Percentiles rank a stretch among this genome's conserved stretches.
Evolutionary conservation across 2,113 vertebrate genomes (phyloP).

Genomic region (Ondatra zibethicus): DNA sequence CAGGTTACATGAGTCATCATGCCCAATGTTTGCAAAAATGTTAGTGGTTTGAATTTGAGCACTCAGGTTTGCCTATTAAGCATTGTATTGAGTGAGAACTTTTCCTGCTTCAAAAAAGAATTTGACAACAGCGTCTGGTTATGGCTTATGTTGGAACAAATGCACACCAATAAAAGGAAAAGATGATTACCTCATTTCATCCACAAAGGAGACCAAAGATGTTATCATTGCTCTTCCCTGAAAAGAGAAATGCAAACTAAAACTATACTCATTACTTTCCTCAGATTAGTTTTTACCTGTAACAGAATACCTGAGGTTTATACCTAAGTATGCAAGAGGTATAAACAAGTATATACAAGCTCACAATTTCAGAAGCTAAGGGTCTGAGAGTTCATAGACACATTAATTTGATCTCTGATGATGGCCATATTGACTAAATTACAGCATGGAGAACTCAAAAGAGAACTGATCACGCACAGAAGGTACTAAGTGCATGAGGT

Average conservation of each 20-base stretch:
- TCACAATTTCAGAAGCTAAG: background rate
- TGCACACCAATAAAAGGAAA: background rate
- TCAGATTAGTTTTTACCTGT: background rate
- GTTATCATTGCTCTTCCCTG: background rate
- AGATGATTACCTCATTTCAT: background rate
- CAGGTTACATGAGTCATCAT: background rate
- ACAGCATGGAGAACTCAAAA: background rate
- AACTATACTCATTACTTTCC: background rate
- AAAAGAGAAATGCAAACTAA: background rate
- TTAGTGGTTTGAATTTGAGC: background rate
- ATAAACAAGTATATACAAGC: background rate
- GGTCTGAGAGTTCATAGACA: background rate
- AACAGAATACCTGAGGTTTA: background rate
- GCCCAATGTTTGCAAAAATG: background rate
- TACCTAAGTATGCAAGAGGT: background rate
- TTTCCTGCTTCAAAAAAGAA: background rate
- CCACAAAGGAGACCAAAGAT: background rate
- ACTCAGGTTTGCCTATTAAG: background rate
- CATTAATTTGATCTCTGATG: background rate
- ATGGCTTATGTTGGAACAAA: background rate
- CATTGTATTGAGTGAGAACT: background rate
- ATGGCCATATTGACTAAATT: background rate
- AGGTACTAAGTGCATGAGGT: background rate
- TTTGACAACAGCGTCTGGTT: background rate
- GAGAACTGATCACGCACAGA: background rate